A percentile compares a stretch with the other conserved stretches of the same genome.
Conservation (phyloP, 2,113 vertebrate species). For the Agelaius phoeniceus region DNA sequence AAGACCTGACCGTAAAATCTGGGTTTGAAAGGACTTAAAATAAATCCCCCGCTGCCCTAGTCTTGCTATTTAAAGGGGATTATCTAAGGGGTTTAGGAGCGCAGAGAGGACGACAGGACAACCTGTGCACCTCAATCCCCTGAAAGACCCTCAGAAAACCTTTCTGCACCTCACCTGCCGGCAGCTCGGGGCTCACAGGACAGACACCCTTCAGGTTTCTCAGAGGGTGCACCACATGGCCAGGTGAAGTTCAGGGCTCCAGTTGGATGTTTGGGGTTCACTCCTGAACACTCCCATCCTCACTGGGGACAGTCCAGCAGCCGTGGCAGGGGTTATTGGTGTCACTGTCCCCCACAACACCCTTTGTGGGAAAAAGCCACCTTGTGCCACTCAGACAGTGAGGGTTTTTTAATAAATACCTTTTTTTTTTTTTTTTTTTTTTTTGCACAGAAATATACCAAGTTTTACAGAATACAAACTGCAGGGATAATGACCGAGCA, state of each 20-base stretch:
- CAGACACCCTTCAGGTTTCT: not conserved
- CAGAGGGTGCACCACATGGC: not conserved
- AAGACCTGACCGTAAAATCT: conserved; percentile 28
- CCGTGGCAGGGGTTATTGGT: accelerated
- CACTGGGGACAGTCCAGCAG: not conserved
- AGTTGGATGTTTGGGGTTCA: accelerated
- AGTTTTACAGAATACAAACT: conserved; percentile 69
- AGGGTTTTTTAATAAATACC: conserved; percentile 69
- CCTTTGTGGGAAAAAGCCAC: not conserved
- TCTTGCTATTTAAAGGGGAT: conserved; percentile 49
- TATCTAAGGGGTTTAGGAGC: conserved; percentile 48
- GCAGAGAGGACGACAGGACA: not conserved
- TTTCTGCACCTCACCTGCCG: not conserved
- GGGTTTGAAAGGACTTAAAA: conserved; percentile 41
- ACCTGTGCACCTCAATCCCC: not conserved
- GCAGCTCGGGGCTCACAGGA: not conserved
- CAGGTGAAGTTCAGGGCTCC: not conserved
- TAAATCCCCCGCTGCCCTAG: conserved; percentile 39
- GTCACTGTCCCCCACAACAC: not conserved
- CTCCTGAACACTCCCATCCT: not conserved
- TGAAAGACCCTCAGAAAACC: not conserved
- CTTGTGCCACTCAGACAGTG: not conserved
- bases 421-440: conserved; percentile 9
- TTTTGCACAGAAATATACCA: conserved; percentile 70
- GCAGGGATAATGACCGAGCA: conserved; percentile 39